Percentiles rank a stretch among this genome's conserved stretches.
phyloP scores from a whole-genome alignment of 2,888 invertebrate species.

The Pelosia muscerda region DNA sequence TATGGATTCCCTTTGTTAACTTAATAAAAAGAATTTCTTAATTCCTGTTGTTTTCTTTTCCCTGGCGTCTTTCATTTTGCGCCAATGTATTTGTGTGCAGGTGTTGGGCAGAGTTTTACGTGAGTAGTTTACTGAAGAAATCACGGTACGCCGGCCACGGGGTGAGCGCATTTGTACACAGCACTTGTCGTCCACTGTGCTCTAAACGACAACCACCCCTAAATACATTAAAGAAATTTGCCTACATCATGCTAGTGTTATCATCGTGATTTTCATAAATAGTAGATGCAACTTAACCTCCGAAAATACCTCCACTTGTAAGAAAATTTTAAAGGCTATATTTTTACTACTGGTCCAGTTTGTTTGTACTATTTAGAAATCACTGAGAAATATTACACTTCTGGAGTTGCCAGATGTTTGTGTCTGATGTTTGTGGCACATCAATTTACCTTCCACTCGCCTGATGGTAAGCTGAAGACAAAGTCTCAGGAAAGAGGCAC shows the following conservation, averaged over 20 bases:
- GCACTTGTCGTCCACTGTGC: conserved; percentile 44
- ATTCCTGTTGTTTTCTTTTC: conserved; percentile 1
- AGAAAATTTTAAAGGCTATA: neutral
- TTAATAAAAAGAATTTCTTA: neutral
- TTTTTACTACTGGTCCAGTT: neutral
- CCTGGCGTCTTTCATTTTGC: conserved; percentile 28
- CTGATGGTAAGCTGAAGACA: too few species aligned
- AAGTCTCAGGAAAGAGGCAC: too few species aligned
- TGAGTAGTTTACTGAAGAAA: conserved; percentile 77
- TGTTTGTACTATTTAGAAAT: neutral
- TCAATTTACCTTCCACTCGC: too few species aligned
- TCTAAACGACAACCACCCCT: conserved; percentile 28
- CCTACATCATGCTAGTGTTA: conserved; percentile 11
- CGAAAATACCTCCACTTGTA: neutral
- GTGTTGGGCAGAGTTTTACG: conserved; percentile 73
- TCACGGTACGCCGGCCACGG: conserved; percentile 61
- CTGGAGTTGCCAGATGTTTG: neutral
- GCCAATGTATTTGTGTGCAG: conserved; percentile 59
- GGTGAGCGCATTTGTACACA: conserved; percentile 49
- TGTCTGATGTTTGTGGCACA: too few species aligned
- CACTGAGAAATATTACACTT: neutral
- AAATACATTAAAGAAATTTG: conserved; percentile 32
- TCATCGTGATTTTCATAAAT: neutral
- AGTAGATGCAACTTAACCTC: neutral
- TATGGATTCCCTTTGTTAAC: conserved; percentile 6